Conservation (phyloP, 2,888 invertebrate species). For the Electrophaes corylata region DNA sequence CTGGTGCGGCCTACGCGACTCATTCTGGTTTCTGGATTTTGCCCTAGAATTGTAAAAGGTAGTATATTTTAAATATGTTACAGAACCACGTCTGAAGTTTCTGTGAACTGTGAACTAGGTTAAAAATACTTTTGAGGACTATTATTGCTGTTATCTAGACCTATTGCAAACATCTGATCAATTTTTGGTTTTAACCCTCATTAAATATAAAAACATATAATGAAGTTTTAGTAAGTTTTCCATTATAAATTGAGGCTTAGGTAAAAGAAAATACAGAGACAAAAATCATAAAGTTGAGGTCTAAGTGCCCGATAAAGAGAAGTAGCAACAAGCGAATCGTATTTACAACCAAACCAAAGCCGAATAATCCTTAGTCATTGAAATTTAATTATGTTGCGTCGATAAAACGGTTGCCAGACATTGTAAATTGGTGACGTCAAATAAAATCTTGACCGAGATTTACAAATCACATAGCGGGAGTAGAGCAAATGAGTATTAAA, state of each 20-base stretch:
- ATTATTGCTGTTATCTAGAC: too few relatives aligned
- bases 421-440: slow-evolving; percentile 26
- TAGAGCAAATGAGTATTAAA: slow-evolving; percentile 3
- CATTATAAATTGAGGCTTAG: background rate
- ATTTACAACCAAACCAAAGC: background rate
- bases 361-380: background rate
- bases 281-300: background rate
- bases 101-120: too few relatives aligned
- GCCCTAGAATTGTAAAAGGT: slow-evolving; percentile 9
- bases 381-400: background rate
- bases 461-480: slow-evolving; percentile 14
- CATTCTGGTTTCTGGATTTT: slow-evolving; percentile 51
- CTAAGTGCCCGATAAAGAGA: background rate
- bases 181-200: too few relatives aligned
- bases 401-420: slow-evolving; percentile 20
- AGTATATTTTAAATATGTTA: background rate
- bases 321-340: background rate
- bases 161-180: too few relatives aligned
- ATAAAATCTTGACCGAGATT: slow-evolving; percentile 33
- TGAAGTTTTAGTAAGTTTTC: too few relatives aligned
- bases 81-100: too few relatives aligned
- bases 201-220: too few relatives aligned
- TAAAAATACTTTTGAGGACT: too few relatives aligned
- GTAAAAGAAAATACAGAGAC: background rate
- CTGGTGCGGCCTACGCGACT: slow-evolving; percentile 85